phyloP scores from a whole-genome alignment of 2,797 vertebrate genomes.

The Coregonus suidteri region DNA sequence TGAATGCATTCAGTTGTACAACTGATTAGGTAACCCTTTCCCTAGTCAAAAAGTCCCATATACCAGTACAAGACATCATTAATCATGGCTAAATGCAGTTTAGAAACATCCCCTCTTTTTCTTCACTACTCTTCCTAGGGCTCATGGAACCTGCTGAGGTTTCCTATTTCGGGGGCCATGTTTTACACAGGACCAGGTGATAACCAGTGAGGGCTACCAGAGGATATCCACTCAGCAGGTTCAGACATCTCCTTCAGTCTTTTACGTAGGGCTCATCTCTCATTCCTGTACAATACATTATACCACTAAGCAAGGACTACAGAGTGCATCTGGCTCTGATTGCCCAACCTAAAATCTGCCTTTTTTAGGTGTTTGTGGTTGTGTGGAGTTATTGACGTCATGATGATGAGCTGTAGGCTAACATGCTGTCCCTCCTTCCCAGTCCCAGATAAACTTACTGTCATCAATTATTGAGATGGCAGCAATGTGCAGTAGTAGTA shows the following conservation, averaged over 20 bases:
- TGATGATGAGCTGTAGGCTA: neutral
- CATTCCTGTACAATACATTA: too few species aligned
- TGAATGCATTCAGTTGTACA: too few species aligned
- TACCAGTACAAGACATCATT: neutral
- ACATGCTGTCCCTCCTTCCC: neutral
- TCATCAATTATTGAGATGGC: neutral
- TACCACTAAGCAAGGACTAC: too few species aligned
- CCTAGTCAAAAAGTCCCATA: too few species aligned
- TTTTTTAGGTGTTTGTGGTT: neutral
- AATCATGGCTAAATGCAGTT: neutral
- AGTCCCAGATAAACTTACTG: neutral
- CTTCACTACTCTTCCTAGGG: neutral
- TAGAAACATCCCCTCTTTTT: neutral
- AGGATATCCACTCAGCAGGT: neutral
- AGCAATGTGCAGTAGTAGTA: neutral
- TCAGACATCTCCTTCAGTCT: neutral
- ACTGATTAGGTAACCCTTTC: too few species aligned
- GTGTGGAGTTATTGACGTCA: constrained; percentile 1
- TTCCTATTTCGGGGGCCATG: neutral
- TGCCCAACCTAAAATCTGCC: too few species aligned
- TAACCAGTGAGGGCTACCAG: neutral
- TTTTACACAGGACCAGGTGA: neutral
- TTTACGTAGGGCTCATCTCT: too few species aligned
- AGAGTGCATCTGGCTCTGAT: too few species aligned
- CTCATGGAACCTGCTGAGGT: neutral